Evolutionary conservation across 2,888 invertebrate genomes (phyloP).

Genomic region (Lycaena phlaeas): DNA sequence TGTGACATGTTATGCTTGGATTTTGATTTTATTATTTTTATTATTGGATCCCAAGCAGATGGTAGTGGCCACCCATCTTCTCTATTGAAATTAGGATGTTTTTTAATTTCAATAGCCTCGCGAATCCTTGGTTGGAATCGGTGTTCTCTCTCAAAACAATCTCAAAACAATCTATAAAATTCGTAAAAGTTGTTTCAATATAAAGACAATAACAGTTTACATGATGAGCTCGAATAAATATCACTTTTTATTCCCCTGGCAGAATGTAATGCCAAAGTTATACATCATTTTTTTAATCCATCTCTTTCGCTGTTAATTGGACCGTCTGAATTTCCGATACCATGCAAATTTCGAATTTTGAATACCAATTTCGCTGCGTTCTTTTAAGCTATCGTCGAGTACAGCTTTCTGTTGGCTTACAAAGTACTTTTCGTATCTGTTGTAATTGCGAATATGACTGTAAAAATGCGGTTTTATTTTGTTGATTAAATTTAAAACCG

Average conservation of each 20-base stretch:
- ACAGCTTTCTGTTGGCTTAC: constrained; percentile 1
- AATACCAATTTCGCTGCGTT: constrained; percentile 6
- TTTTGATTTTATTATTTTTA: too few species aligned
- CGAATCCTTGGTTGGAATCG: too few species aligned
- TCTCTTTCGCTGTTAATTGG: constrained; percentile 1
- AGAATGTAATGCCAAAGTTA: not conserved
- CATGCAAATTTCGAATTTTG: constrained; percentile 6
- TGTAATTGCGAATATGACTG: constrained; percentile 5
- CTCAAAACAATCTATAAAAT: too few species aligned
- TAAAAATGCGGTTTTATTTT: not conserved
- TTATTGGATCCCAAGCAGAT: too few species aligned
- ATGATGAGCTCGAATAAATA: too few species aligned
- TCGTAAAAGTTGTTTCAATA: too few species aligned
- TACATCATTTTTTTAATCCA: not conserved
- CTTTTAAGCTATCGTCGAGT: constrained; percentile 6
- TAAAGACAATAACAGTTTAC: too few species aligned
- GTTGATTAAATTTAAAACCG: constrained; percentile 31
- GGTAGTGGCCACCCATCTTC: too few species aligned
- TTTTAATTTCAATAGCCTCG: too few species aligned
- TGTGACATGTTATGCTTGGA: too few species aligned
- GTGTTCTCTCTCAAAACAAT: too few species aligned
- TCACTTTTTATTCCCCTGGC: not conserved
- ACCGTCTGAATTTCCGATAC: constrained; percentile 5
- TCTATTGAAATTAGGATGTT: too few species aligned
- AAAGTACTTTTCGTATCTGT: constrained; percentile 5